phyloP scores from a whole-genome alignment of 2,888 invertebrate genomes.

The Eumacrocentrus americanus region DNA sequence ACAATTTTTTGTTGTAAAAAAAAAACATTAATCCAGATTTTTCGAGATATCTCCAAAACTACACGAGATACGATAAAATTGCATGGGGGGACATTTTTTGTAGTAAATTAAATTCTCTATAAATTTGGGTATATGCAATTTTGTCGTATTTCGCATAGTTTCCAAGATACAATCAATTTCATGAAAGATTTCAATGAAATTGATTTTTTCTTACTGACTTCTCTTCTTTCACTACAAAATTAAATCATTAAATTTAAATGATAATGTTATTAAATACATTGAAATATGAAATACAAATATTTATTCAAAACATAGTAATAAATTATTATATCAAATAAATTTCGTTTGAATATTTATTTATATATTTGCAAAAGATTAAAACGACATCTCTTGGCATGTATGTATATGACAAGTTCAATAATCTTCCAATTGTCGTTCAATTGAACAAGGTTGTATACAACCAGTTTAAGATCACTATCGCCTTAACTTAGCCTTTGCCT shows the following conservation, averaged over 20 bases:
- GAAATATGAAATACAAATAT: not conserved
- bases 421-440: not conserved
- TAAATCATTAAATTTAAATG: not conserved
- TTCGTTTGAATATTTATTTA: too few relatives aligned
- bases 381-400: not conserved
- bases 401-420: constrained; percentile 6
- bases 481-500: not conserved
- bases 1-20: too few relatives aligned
- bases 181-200: too few relatives aligned
- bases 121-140: too few relatives aligned
- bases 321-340: not conserved
- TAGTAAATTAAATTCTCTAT: too few relatives aligned
- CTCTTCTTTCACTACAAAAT: not conserved
- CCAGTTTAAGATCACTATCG: constrained; percentile 11
- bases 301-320: not conserved
- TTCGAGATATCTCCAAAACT: too few relatives aligned
- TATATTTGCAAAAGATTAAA: not conserved
- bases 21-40: too few relatives aligned
- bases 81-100: too few relatives aligned
- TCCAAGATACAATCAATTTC: too few relatives aligned
- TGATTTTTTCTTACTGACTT: too few relatives aligned
- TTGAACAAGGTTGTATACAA: not conserved
- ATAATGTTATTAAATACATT: not conserved
- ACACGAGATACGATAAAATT: too few relatives aligned
- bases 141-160: too few relatives aligned